Evolutionary conservation across 2,888 invertebrate genomes (phyloP).

Genomic region (Hyalella azteca): DNA sequence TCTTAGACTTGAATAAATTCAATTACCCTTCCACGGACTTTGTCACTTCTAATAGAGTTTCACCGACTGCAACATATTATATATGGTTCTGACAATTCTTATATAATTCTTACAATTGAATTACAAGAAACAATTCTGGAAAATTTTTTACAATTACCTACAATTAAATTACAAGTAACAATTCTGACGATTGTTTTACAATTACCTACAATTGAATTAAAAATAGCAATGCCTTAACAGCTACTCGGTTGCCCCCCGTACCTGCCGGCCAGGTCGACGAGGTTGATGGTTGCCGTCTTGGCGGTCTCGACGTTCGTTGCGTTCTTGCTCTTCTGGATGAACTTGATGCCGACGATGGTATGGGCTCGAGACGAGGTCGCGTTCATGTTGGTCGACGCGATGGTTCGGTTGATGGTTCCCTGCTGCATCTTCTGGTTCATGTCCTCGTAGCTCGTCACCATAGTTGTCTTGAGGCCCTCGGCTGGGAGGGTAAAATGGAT

Average conservation of each 20-base stretch:
- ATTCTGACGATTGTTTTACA: too few relatives aligned
- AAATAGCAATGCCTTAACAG: too few relatives aligned
- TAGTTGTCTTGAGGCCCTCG: conserved; percentile 65
- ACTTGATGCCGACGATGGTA: conserved; percentile 67
- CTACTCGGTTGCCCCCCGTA: conserved; percentile 59
- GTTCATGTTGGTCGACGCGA: conserved; percentile 69
- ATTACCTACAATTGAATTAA: too few relatives aligned
- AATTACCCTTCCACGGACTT: too few relatives aligned
- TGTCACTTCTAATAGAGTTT: too few relatives aligned
- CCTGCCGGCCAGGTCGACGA: conserved; percentile 70
- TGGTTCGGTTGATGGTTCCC: conserved; percentile 68
- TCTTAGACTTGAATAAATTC: too few relatives aligned
- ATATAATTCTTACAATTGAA: too few relatives aligned
- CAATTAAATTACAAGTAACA: too few relatives aligned
- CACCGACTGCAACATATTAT: too few relatives aligned
- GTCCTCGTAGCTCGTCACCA: conserved; percentile 65
- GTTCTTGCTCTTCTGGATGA: conserved; percentile 67
- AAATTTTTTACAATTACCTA: too few relatives aligned
- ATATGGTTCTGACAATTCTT: too few relatives aligned
- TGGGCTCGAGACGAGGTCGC: conserved; percentile 68
- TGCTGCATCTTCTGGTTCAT: conserved; percentile 67
- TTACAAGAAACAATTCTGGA: too few relatives aligned
- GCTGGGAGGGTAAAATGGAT: conserved; percentile 62
- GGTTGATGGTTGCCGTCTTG: conserved; percentile 66
- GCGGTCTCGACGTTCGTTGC: conserved; percentile 66